Conservation (phyloP, 2,797 vertebrate genomes). For the Phyllotis vaccarum region DNA sequence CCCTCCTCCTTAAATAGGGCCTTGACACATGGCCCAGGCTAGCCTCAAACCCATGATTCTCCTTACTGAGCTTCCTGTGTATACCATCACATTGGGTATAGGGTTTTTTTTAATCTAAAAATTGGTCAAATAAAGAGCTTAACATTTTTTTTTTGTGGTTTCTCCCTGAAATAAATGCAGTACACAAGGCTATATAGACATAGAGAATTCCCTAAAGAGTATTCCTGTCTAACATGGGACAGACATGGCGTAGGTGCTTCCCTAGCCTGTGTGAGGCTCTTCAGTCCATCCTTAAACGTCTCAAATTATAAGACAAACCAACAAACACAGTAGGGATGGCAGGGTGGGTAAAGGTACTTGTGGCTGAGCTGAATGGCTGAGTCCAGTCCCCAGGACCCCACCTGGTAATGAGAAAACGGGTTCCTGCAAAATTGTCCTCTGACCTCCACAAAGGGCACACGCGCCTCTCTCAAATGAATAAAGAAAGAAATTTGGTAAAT, state of each 20-base stretch:
- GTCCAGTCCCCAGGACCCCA: not conserved
- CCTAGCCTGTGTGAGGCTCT: not conserved
- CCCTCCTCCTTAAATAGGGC: not conserved
- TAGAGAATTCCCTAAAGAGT: not conserved
- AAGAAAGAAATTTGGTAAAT: not conserved
- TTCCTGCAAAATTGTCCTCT: not conserved
- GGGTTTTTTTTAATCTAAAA: not conserved
- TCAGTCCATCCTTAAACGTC: no score
- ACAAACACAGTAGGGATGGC: not conserved
- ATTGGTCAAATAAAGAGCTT: not conserved
- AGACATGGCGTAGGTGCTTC: not conserved
- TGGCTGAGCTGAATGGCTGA: not conserved
- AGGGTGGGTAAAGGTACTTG: not conserved
- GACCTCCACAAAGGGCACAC: not conserved
- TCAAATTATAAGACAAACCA: not conserved
- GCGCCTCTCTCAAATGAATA: not conserved
- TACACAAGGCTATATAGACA: not conserved
- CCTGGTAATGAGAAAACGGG: not conserved
- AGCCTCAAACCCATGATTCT: not conserved
- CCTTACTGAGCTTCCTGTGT: not conserved
- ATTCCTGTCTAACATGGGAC: not conserved
- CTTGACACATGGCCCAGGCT: not conserved
- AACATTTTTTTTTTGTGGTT: not conserved
- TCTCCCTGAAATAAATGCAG: not conserved
- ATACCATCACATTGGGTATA: not conserved